phyloP scores from a whole-genome alignment of 1,140 invertebrate genomes.

The Drosophila biarmipes region DNA sequence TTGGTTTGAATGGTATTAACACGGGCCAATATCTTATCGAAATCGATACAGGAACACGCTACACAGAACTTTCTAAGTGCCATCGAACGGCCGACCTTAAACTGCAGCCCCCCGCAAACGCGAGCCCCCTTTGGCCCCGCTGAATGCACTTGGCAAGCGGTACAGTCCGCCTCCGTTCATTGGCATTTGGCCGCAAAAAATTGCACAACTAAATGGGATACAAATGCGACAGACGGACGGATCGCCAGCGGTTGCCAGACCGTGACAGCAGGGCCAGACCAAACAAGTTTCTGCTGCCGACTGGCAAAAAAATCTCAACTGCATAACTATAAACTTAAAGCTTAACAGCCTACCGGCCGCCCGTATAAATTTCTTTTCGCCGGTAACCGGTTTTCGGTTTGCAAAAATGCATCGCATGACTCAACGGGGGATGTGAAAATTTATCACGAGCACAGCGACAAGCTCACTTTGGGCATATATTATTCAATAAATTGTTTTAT shows the following conservation, averaged over 20 bases:
- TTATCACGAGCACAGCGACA: background rate
- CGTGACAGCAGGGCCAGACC: constrained; percentile 31
- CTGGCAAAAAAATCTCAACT: constrained; percentile 30
- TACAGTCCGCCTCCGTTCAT: constrained; percentile 51
- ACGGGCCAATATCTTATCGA: constrained; percentile 46
- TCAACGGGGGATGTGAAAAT: constrained; percentile 42
- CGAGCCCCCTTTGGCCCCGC: background rate
- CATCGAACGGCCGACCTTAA: constrained; percentile 61
- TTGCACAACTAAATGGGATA: constrained; percentile 32
- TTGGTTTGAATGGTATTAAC: constrained; percentile 26
- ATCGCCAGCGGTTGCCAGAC: constrained; percentile 28
- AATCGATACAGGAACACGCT: constrained; percentile 38
- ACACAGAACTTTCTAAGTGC: constrained; percentile 24
- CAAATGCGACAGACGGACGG: constrained; percentile 9
- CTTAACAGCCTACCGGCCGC: constrained; percentile 18
- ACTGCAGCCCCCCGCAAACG: constrained; percentile 37
- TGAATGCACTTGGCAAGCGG: constrained; percentile 47
- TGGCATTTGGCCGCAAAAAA: constrained; percentile 62
- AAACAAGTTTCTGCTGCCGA: constrained; percentile 55
- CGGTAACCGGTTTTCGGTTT: constrained; percentile 74
- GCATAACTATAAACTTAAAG: constrained; percentile 51
- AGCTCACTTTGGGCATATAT: background rate
- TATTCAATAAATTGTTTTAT: constrained; percentile 2
- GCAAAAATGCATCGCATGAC: constrained; percentile 60
- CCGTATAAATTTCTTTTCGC: constrained; percentile 50